Evolutionary conservation across 2,113 vertebrate species (phyloP), one percentile per base, ranked within the genome.

Genomic region (Climacteris rufus): DNA sequence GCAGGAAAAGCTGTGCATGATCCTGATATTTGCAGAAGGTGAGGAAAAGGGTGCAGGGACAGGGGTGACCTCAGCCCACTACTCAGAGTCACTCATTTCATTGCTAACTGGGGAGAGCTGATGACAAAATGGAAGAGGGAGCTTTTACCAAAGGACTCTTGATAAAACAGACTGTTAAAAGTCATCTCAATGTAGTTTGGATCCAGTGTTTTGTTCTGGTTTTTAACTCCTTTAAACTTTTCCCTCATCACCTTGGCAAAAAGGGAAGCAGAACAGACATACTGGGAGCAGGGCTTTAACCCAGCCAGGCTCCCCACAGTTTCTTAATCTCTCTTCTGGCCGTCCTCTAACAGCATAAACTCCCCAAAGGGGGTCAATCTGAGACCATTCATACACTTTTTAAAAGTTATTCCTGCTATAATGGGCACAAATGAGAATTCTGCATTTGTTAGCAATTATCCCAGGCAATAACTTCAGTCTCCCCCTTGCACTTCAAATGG

Each of bases 391-490:
- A 1, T 23, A 27, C 1, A 5, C 23, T 77, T 59, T 59, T 0
- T 12, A 25, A 39, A 53, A 52, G 33, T 70, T 60, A 78, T 45
- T 89, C 44, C 49, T 65, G 64, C 61, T 71, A 1, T 56, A 87
- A 82, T 1, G 28, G 83, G 49, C 49, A 89, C 37, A 83, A 78
- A 88, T 15, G 37, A 89, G 61, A 90, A 60, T 33, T 86, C 80
- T 24, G 25, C 92, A 88, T 93, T 97, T 92, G 94, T 66, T 92
- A 90, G 42, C 93, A 66, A 94, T 94, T 90, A 87, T 78, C 76
- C 35, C 10, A 81, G 47, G 80, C 93, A 93, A 11, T 63, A 89
- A 92, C 47, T 92, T 70, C 42, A 74, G n/a, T 39, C 21, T 39
- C 13, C 30, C 19, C 8, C 24, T 69, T 1, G 0, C 17, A 78